Evolutionary conservation across 1,140 invertebrate species (phyloP), one percentile per base, ranked within the genome.

Genomic region (Vollenhovia emeryi): DNA sequence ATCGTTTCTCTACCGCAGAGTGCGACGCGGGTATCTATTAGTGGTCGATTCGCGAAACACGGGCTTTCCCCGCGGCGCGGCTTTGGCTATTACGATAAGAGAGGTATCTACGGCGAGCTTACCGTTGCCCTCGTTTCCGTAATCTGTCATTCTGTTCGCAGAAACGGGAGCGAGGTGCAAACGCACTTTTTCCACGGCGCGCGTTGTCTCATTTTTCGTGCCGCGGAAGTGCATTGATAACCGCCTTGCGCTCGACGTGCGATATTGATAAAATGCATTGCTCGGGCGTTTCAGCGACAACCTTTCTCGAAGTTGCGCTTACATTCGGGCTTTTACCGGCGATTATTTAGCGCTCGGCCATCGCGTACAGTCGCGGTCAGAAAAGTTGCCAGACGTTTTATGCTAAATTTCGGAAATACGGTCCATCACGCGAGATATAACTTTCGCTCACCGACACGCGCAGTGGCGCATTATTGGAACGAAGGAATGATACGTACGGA

Each of bases 161-260:
- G 64, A 40, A 87, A 90, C 86, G 88, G 84, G 82, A 84, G 74
- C 83, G 83, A 90, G 78, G 71, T 74, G 71, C 73, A 79, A 74
- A 87, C 52, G 88, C 75, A 80, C 88, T 90, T 90, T 89, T 90
- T 89, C 82, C 83, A 87, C 73, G 33, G 57, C 60, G 50, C 9
- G 24, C 66, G 73, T 83, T 89, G 80, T 87, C 78, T 40, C 33
- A 48, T 50, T 59, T 57, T 57, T 76, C 24, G 52, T n/a, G 15
- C 55, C 66, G 27, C 87, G 89, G 87, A 90, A 90, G 89, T 88
- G 80, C 85, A 64, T 45, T 78, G 80, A 84, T 87, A 87, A 86
- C 30, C n/a, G 21, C 21, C 11, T 27, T 57, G 60, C 43, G 30
- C 18, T 71, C n/a, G 30, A 9, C n/a, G 48, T 18, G 57, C 69